Percentiles rank a stretch among this genome's conserved stretches.
Evolutionary conservation across 2,797 vertebrate species (phyloP).

Genomic region (Xenops minutus): DNA sequence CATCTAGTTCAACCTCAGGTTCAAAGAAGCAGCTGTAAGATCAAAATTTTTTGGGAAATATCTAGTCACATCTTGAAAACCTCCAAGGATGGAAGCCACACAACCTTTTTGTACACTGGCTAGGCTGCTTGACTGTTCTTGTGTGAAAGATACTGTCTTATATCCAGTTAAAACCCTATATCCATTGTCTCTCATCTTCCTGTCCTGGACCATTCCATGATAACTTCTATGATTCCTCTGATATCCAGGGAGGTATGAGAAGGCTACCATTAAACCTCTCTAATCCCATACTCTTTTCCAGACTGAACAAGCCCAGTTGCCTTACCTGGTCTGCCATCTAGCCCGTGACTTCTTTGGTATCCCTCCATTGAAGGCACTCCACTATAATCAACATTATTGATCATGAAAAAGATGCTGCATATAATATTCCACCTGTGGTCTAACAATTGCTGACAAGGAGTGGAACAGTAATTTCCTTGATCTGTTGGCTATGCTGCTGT

Average conservation of each 20-base stretch:
- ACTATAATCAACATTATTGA: not conserved
- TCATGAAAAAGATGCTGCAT: not conserved
- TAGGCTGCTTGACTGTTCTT: not conserved
- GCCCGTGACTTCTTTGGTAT: not conserved
- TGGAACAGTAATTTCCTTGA: not conserved
- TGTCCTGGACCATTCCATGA: not conserved
- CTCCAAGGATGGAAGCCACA: not conserved
- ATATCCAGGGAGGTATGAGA: not conserved
- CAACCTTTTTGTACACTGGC: not conserved
- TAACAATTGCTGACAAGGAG: not conserved
- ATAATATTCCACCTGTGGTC: not conserved
- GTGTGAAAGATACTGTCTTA: not conserved
- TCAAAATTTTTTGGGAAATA: rapidly evolving
- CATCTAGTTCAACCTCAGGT: not conserved
- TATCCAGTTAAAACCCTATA: not conserved
- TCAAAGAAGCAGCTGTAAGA: not conserved
- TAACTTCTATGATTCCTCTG: not conserved
- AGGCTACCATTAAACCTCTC: not conserved
- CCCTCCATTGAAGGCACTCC: not conserved
- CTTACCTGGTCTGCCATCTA: not conserved
- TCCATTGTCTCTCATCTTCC: not conserved
- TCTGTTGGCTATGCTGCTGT: not conserved
- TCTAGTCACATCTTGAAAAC: not conserved
- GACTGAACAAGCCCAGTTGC: not conserved
- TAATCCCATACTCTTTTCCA: not conserved